Conservation (phyloP, 2,113 vertebrate species). For the Uropsilus gracilis region DNA sequence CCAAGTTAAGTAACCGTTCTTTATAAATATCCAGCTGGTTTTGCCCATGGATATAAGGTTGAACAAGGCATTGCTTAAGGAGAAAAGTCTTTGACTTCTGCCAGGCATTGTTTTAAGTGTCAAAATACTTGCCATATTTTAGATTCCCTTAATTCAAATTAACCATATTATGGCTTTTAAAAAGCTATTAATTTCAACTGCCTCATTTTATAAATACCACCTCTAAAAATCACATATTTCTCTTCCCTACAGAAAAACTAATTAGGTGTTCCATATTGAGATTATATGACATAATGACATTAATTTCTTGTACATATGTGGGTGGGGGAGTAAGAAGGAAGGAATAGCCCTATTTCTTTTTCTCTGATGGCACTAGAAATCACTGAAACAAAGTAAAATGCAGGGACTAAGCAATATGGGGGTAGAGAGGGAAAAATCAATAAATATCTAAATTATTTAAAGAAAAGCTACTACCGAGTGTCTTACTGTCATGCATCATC, state of each 20-base stretch:
- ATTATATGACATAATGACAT: slow-evolving; percentile 37
- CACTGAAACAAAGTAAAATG: slow-evolving; percentile 84
- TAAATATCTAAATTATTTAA: slow-evolving; percentile 98
- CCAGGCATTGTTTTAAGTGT: slow-evolving; percentile 81
- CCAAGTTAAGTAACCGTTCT: slow-evolving; percentile 83
- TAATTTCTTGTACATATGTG: slow-evolving; percentile 66
- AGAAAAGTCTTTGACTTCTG: slow-evolving; percentile 82
- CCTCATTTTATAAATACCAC: slow-evolving; percentile 63
- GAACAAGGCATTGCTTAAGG: slow-evolving; percentile 66
- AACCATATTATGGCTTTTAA: slow-evolving; percentile 40
- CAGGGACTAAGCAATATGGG: slow-evolving; percentile 79
- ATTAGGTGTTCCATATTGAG: slow-evolving; percentile 67
- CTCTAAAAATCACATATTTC: slow-evolving; percentile 21
- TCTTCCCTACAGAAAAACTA: slow-evolving; percentile 64
- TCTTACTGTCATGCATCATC: slow-evolving; percentile 93
- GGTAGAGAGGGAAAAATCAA: slow-evolving; percentile 89
- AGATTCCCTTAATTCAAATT: slow-evolving; percentile 68
- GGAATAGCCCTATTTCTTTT: slow-evolving; percentile 56
- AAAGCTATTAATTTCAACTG: slow-evolving; percentile 67
- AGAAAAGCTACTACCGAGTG: slow-evolving; percentile 91
- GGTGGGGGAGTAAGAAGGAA: slow-evolving; percentile 2
- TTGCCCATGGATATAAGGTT: slow-evolving; percentile 81
- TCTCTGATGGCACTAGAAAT: slow-evolving; percentile 59
- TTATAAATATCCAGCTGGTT: slow-evolving; percentile 84
- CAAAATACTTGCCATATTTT: slow-evolving; percentile 77